These are phyloP conservation scores for Exocentrus adspersus DNA, from an alignment of 2,888 invertebrate species.

Conservation along the genomic window DNA sequence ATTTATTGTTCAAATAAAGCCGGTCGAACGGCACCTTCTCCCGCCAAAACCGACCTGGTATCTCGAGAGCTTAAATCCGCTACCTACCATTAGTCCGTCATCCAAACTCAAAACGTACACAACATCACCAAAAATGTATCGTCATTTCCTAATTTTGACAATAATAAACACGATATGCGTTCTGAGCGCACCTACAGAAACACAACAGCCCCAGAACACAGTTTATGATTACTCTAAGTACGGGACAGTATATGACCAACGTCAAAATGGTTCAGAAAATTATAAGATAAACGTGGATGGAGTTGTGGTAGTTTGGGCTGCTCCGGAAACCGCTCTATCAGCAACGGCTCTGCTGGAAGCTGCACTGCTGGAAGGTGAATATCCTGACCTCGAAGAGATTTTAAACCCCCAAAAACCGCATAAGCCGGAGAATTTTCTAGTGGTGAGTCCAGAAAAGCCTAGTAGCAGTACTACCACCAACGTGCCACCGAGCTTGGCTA, in stretches of 20 bases:
- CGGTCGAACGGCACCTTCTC: constrained; percentile 8
- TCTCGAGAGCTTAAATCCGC: constrained; percentile 6
- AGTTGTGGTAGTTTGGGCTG: constrained; percentile 73
- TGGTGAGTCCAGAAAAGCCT: constrained; percentile 13
- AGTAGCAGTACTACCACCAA: constrained; percentile 22
- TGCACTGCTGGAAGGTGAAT: constrained; percentile 43
- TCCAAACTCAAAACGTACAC: constrained; percentile 22
- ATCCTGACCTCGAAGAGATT: constrained; percentile 30
- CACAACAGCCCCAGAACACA: background rate
- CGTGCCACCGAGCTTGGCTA: background rate
- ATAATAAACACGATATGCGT: background rate
- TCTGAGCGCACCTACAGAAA: background rate
- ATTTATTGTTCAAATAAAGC: background rate
- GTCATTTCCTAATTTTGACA: background rate
- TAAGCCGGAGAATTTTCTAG: background rate
- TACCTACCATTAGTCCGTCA: constrained; percentile 10
- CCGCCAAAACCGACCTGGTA: constrained; percentile 9
- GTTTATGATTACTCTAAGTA: constrained; percentile 41
- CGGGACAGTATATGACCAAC: constrained; percentile 69
- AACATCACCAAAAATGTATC: background rate
- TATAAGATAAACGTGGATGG: constrained; percentile 75
- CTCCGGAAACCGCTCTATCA: constrained; percentile 67
- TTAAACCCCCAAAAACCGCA: background rate
- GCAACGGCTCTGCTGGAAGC: constrained; percentile 66
- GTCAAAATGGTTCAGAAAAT: constrained; percentile 83